Evolutionary conservation across 2,113 vertebrate species (phyloP), one percentile per base, ranked within the genome.

Genomic region (Planiliza haematocheilus): DNA sequence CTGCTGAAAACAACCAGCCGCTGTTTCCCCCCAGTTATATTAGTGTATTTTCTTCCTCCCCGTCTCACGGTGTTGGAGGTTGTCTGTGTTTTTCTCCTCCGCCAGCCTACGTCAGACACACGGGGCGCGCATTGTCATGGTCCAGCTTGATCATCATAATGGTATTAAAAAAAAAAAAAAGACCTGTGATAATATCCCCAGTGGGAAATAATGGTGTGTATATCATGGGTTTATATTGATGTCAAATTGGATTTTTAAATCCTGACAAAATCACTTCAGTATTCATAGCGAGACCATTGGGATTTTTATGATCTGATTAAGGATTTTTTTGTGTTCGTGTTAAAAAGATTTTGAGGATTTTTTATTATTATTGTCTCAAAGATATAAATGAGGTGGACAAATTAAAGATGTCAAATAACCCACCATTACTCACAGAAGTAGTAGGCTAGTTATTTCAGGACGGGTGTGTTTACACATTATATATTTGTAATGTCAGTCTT

Each of bases 81-180:
- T 56, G 78, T 85, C 82, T 84, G 65, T 89, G 62, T 89, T 86
- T 81, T 88, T 87, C 85, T 90, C 87, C 85, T 83, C 90, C 75
- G 69, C 81, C 81, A 61, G 80, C 68, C 81, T 92, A 93, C 92
- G 92, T 93, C 92, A 93, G 82, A 84, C 84, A 60, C 74, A 50
- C 80, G 58, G 71, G 74, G 85, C 72, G 76, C 61, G 87, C 88
- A 83, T 91, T 86, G 91, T 91, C 89, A 92, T 77, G 86, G 69
- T 89, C 83, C 79, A 21, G 71, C 73, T 70, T 48, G 24, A 77
- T 82, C 81, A 63, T 61, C 80, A 67, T 51, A 17, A 65, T 16
- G 59, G 46, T 30, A 41, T 46, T 41, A 14, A 10, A 10, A 46
- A 38, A 39, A 30, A 45, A 21, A 42, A 10, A 10, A 52, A 48